Percentiles rank a stretch among this genome's conserved stretches.
Conservation (phyloP, 2,888 invertebrate genomes). For the Vesta saturnalis region DNA sequence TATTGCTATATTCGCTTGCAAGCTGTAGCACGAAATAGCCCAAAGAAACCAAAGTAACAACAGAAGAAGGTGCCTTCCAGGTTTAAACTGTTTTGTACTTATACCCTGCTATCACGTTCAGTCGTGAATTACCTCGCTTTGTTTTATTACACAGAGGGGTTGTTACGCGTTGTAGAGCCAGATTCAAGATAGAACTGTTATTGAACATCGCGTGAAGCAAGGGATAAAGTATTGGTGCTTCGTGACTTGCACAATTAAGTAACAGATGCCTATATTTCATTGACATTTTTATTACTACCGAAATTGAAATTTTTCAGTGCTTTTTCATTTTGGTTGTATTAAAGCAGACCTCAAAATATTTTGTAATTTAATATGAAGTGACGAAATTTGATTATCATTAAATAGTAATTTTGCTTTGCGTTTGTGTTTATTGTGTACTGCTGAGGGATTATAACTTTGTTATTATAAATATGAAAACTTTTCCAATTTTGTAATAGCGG, state of each 20-base stretch:
- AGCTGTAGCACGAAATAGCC: slow-evolving; percentile 34
- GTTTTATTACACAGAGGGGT: slow-evolving; percentile 46
- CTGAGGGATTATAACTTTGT: too few species aligned
- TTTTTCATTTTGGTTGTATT: neutral
- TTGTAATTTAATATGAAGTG: too few species aligned
- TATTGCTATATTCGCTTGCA: slow-evolving; percentile 31
- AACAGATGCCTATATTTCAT: neutral
- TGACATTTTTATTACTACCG: slow-evolving; percentile 13
- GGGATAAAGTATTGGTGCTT: slow-evolving; percentile 13
- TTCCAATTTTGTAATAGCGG: too few species aligned
- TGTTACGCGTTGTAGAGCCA: slow-evolving; percentile 41
- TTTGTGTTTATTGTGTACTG: too few species aligned
- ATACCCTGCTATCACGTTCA: slow-evolving; percentile 44
- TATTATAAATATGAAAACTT: too few species aligned
- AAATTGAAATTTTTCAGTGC: neutral
- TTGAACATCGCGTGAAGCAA: slow-evolving; percentile 42
- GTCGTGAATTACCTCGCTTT: slow-evolving; percentile 44
- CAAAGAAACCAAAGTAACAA: slow-evolving; percentile 34
- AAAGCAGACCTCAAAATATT: too few species aligned
- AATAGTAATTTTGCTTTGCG: too few species aligned
- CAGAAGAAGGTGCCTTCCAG: slow-evolving; percentile 28
- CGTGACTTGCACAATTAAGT: slow-evolving; percentile 25
- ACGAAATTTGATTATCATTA: too few species aligned
- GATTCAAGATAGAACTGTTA: slow-evolving; percentile 39
- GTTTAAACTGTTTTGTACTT: slow-evolving; percentile 43